Base-by-base conservation (phyloP, 2,113 vertebrate genomes). In the Camelus dromedarius region DNA sequence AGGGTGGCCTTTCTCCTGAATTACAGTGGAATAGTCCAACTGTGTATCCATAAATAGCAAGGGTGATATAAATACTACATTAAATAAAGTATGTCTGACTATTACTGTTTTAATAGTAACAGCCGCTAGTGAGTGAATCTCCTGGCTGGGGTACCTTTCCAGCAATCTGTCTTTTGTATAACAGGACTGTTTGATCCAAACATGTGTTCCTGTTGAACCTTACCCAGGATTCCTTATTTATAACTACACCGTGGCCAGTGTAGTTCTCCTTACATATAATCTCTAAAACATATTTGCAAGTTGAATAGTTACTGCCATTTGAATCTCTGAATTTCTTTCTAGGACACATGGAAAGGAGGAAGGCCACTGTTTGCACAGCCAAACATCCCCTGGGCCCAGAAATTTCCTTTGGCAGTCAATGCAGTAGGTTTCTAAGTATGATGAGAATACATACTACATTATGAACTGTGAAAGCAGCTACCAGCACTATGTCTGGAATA, bases 311-410 rank as follows among this genome's bases (percentile, higher is more conserved):
- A 87, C 30, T 87, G 26, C 32, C 22, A 52, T 82, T 89, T 97
- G 91, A 79, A 89, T 84, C 75, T 83, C 67, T 93, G 75, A 96
- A 96, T 97, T 94, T 97, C 95, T 97, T 96, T 97, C 96, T 93
- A 98, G 91, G 93, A 94, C 42, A 90, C 92, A 90, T 58, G 60
- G 90, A 95, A 94, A 92, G 46, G 46, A 91, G 60, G 20, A 93
- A 93, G 69, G 83, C 91, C 18, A 50, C 86, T 87, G 8, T 89
- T 89, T 56, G 20, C 50, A 70, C 1, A 86, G 92, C 94, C 95
- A 96, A 97, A 95, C 79, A 75, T 80, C 13, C 13, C 79, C 94
- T 16, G 5, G 87, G 79, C 96, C 87, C 87, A 96, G 80, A 95
- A 92, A 94, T 95, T 95, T 91, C 89, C 76, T 48, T 93, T 96